A percentile compares a stretch with the other conserved stretches of the same genome.
phyloP scores from a whole-genome alignment of 2,797 vertebrate genomes.

The Manis crassicaudata region DNA sequence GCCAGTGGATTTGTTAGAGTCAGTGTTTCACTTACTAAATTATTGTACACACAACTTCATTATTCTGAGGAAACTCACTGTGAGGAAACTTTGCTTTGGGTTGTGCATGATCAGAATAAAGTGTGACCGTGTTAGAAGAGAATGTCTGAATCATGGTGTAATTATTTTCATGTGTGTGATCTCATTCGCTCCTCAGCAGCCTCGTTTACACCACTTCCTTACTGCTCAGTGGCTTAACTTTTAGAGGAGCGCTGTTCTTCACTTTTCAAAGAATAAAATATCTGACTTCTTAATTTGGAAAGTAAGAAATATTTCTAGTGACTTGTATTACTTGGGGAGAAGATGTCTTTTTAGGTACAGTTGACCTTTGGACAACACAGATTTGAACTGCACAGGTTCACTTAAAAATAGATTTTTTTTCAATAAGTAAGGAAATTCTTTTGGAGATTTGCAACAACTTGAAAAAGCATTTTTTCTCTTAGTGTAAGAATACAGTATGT shows the following conservation, averaged over 20 bases:
- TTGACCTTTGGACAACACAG: no score
- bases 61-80: not conserved
- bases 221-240: not conserved
- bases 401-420: no score
- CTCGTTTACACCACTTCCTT: not conserved
- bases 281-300: not conserved
- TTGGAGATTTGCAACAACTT: no score
- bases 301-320: not conserved
- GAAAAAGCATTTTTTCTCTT: no score
- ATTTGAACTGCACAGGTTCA: no score
- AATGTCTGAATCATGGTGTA: not conserved
- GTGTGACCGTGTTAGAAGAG: not conserved
- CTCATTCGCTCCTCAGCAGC: not conserved
- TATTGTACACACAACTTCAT: not conserved
- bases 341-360: not conserved
- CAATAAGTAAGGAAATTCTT: no score
- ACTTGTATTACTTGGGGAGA: not conserved
- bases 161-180: not conserved
- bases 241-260: not conserved
- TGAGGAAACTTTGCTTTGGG: not conserved
- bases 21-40: not conserved
- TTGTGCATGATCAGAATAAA: not conserved
- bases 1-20: not conserved
- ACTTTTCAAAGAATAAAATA: conserved; percentile 21
- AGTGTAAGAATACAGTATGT: no score